Conservation (phyloP, 1,140 invertebrate genomes). For the Diorhabda carinulata region DNA sequence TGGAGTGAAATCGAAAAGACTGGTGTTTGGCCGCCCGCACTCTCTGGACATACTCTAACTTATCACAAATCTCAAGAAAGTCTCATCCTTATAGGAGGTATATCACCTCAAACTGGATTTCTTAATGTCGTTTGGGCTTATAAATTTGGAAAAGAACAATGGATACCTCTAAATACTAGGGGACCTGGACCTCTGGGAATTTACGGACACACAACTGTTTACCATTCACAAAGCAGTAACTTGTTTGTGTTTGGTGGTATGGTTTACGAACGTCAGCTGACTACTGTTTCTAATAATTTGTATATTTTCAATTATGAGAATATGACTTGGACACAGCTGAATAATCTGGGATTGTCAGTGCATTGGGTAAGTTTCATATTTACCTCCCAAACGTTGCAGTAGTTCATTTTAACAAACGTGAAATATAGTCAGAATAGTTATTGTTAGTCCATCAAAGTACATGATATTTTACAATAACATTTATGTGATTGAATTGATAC, state of each 20-base stretch:
- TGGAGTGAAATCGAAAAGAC: constrained; percentile 71
- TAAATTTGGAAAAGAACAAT: constrained; percentile 64
- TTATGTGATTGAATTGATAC: constrained; percentile 1
- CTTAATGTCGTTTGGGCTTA: constrained; percentile 79
- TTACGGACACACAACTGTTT: constrained; percentile 88
- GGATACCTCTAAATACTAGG: constrained; percentile 55
- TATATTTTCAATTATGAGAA: constrained; percentile 75
- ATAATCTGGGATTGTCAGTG: constrained; percentile 29
- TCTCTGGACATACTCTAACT: constrained; percentile 87
- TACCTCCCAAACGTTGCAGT: too few relatives aligned
- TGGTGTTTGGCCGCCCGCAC: constrained; percentile 56
- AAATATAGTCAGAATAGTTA: constrained; percentile 7
- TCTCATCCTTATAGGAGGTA: constrained; percentile 83
- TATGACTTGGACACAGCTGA: constrained; percentile 70
- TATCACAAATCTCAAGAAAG: constrained; percentile 69
- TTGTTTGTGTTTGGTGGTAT: constrained; percentile 91
- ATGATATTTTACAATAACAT: background rate
- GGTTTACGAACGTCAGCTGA: constrained; percentile 47
- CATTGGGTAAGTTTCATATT: constrained; percentile 33
- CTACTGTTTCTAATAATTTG: constrained; percentile 68
- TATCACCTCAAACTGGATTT: constrained; percentile 74
- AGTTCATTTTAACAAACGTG: background rate
- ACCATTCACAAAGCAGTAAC: constrained; percentile 73
- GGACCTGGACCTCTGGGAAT: constrained; percentile 77
- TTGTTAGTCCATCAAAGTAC: background rate